Evolutionary conservation across 2,888 invertebrate genomes (phyloP), one percentile per base, ranked within the genome.

Genomic region (Drosophila pegasa): DNA sequence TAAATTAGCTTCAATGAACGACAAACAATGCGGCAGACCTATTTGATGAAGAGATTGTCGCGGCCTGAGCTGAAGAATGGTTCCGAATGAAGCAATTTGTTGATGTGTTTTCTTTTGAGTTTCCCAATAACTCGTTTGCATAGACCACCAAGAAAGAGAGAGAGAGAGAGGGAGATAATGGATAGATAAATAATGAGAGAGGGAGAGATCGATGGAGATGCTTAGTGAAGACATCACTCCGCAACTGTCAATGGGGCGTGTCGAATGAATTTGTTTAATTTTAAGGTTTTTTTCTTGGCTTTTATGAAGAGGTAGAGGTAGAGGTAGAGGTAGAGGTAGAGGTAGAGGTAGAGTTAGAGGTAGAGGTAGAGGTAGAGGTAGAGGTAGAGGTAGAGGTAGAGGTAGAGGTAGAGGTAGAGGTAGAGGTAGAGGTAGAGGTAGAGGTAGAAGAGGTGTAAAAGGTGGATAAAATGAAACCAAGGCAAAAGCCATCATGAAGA

Each of bases 191-290:
- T n/a, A n/a, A n/a, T n/a, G 31, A 3, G 12, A 12, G 31, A 1
- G 16, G 3, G 14, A 5, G 3, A 9, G 31, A 20, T 48, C 47
- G 47, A 20, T 54, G 16, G n/a, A 27, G 35, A 22, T 29, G 12
- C 18, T 20, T 38, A 35, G 51, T 66, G 33, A 67, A 76, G 74
- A 76, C 76, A 73, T 74, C 76, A 66, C 37, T 58, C 59, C 37
- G 48, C 37, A 70, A 56, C 70, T 76, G 76, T 76, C 76, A 76
- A 54, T 48, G 51, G 47, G 67, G 64, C 71, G 70, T 76, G 66
- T 66, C 70, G 57, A 51, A 76, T 73, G 63, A 66, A 75, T 76
- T 62, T 56, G 68, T 71, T 71, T 67, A 55, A 64, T 54, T 52
- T 60, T 0, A 40, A 33, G 16, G 31, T 20, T 20, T 29, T 7